Evolutionary conservation across 2,888 invertebrate genomes (phyloP).

Genomic region (Rhingia campestris): DNA sequence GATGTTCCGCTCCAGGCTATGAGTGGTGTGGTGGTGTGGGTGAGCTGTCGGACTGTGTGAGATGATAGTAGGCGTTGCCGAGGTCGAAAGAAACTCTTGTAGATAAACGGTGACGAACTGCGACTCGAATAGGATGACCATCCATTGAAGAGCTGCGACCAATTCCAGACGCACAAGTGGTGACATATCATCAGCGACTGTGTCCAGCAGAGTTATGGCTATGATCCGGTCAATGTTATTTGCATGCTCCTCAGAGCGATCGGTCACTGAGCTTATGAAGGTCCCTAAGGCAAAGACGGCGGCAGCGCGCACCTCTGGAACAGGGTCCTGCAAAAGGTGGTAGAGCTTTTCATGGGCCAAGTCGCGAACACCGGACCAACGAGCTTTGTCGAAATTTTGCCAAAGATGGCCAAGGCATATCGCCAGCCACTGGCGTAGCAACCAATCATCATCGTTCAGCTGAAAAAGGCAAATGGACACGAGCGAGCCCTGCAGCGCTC

Average conservation of each 20-base stretch:
- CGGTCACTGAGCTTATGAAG: slow-evolving; percentile 92
- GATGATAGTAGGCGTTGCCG: slow-evolving; percentile 69
- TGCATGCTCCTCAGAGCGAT: slow-evolving; percentile 96
- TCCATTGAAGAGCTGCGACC: slow-evolving; percentile 93
- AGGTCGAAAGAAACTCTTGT: slow-evolving; percentile 83
- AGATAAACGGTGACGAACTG: slow-evolving; percentile 91
- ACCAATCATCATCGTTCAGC: slow-evolving; percentile 87
- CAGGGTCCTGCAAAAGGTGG: slow-evolving; percentile 89
- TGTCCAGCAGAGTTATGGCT: slow-evolving; percentile 92
- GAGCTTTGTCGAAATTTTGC: slow-evolving; percentile 93
- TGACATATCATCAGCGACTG: slow-evolving; percentile 91
- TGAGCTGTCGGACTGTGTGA: slow-evolving; percentile 62
- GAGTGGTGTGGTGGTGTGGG: slow-evolving; percentile 78
- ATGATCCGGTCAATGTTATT: slow-evolving; percentile 96
- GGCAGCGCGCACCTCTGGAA: slow-evolving; percentile 96
- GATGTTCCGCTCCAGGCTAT: slow-evolving; percentile 82
- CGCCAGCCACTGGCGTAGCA: slow-evolving; percentile 93
- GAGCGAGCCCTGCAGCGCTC: slow-evolving; percentile 93
- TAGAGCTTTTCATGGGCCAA: slow-evolving; percentile 98
- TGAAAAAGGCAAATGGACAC: slow-evolving; percentile 96
- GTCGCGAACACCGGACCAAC: slow-evolving; percentile 98
- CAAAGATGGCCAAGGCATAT: slow-evolving; percentile 95
- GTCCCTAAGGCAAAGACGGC: slow-evolving; percentile 97
- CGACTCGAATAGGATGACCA: slow-evolving; percentile 93
- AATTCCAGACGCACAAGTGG: slow-evolving; percentile 94